Conservation (phyloP, 64 coral and sea anemone species). For the Montipora cactus region DNA sequence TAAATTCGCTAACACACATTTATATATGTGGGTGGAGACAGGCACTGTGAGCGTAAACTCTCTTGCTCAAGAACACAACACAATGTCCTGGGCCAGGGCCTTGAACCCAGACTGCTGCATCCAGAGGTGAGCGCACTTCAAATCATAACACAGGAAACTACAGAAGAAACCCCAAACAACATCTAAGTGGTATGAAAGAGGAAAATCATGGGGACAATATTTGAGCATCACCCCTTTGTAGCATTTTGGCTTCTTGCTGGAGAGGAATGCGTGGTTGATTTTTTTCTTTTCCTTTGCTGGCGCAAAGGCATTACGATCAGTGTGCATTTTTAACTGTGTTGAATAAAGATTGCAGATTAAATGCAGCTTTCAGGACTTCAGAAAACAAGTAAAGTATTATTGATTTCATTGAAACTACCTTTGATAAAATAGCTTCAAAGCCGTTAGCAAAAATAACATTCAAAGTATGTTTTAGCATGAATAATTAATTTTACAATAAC, state of each 20-base stretch:
- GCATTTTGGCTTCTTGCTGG: background rate
- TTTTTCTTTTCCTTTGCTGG: background rate
- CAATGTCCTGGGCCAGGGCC: background rate
- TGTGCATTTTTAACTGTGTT: background rate
- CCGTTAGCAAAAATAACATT: background rate
- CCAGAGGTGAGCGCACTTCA: background rate
- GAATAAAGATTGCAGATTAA: background rate
- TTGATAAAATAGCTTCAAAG: background rate
- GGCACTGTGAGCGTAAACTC: background rate
- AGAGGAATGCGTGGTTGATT: background rate
- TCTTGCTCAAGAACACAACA: background rate
- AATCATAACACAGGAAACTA: background rate
- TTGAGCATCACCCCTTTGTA: background rate
- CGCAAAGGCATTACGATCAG: background rate
- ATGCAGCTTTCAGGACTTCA: background rate
- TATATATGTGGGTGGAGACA: background rate
- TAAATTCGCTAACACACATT: background rate
- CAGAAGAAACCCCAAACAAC: background rate
- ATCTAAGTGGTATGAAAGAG: background rate
- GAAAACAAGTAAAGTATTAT: background rate
- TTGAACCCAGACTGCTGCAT: background rate
- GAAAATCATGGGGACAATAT: background rate
- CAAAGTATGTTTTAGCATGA: background rate
- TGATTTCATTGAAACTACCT: background rate
- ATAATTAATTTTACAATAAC: background rate